Conservation (phyloP, 2,113 vertebrate species). For the Pelobates fuscus region DNA sequence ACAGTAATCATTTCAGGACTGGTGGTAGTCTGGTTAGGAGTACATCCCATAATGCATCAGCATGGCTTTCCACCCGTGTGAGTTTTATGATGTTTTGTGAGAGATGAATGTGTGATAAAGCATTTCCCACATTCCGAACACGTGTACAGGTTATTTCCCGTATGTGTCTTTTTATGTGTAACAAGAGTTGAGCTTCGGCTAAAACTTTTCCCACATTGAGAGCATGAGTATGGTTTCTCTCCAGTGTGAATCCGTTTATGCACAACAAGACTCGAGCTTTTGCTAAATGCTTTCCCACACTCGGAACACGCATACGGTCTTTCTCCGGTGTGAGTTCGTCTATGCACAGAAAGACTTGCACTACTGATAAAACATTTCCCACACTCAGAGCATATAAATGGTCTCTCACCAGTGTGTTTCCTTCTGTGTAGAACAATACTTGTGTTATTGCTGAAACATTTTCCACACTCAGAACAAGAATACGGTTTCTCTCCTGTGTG, state of each 20-base stretch:
- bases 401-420: conserved; percentile 61
- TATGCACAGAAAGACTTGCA: conserved; percentile 59
- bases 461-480: conserved; percentile 58
- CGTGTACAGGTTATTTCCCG: conserved; percentile 59
- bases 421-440: conserved; percentile 60
- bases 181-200: conserved; percentile 79
- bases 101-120: conserved; percentile 67
- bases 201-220: conserved; percentile 82
- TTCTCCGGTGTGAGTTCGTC: conserved; percentile 58
- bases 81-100: conserved; percentile 36
- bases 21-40: too few relatives aligned
- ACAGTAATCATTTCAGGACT: too few relatives aligned
- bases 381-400: conserved; percentile 54
- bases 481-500: conserved; percentile 57
- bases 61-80: not conserved
- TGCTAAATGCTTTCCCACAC: conserved; percentile 57
- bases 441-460: conserved; percentile 59
- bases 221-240: conserved; percentile 70
- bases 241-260: conserved; percentile 59
- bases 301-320: conserved; percentile 57
- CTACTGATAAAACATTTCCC: conserved; percentile 61
- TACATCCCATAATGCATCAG: not conserved
- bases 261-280: conserved; percentile 59
- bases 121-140: conserved; percentile 63
- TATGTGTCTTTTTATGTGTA: conserved; percentile 76